Base-by-base conservation (phyloP, 2,888 invertebrate species). In the Diarsia brunnea region DNA sequence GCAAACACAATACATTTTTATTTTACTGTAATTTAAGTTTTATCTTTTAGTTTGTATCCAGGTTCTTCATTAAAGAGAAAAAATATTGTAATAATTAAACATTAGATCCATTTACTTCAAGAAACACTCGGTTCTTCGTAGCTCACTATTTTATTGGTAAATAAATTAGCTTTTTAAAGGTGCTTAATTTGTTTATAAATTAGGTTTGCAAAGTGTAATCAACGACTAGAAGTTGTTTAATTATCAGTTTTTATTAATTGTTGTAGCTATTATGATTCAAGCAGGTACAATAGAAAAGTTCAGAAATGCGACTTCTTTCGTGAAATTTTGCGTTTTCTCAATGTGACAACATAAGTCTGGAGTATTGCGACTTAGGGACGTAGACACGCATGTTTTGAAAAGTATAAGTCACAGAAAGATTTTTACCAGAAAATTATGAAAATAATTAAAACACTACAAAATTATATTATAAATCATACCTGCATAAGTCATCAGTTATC, bases 131-230 rank as follows among this genome's bases (percentile, higher is more conserved):
- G 24, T 51, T 58, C 31, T 67, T 38, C n/a, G 11, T 43, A 16
- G 10, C 49, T 24, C 49, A 61, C 58, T 24, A 58, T 53, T 66
- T 65, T 43, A 74, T 47, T 51, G 16, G 1, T 19, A 21, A 27
- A 31, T 14, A 53, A 63, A 67, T 63, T 14, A 14, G 14, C n/a
- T 81, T 81, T 61, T 67, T 38, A 63, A 19, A 67, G 31, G 16
- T 55, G 14, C 61, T 47, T 53, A 66, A 73, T 73, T 73, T 31
- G 27, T 47, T 66, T 70, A 55, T 61, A 47, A 78, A 45, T 58
- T 69, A 45, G 21, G 4, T 78, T 69, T 69, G 27, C 16, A 45
- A 69, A 79, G 24, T 3, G n/a, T 38, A 45, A 47, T 73, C 12
- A 64, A 49, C 43, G 21, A 11, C 24, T 38, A 24, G 51, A 60